These are phyloP conservation scores for Porites rus DNA, from an alignment of 92 coral and sea anemone genomes.

Conservation along the genomic window DNA sequence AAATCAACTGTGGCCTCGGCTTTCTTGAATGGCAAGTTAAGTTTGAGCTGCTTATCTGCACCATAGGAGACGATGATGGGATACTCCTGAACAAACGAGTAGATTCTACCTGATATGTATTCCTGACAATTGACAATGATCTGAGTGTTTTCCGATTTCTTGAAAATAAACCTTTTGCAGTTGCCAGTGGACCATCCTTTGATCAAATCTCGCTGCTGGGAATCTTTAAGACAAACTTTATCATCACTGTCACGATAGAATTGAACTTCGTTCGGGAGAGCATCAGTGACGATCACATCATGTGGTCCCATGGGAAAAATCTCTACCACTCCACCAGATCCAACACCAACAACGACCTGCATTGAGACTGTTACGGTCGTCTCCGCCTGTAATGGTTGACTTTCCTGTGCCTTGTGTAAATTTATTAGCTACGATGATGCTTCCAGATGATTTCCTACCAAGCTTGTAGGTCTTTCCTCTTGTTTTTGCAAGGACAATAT, in stretches of 20 bases:
- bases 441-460: constrained; percentile 17
- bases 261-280: constrained; percentile 11
- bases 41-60: too few relatives aligned
- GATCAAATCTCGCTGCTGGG: neutral
- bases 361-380: neutral
- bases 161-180: neutral
- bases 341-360: constrained; percentile 38
- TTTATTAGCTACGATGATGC: constrained; percentile 33
- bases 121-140: too few relatives aligned
- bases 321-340: constrained; percentile 24
- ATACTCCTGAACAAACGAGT: too few relatives aligned
- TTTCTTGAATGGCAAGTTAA: too few relatives aligned
- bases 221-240: neutral
- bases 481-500: constrained; percentile 45
- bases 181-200: neutral
- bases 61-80: too few relatives aligned
- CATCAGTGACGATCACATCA: constrained; percentile 31
- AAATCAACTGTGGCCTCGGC: too few relatives aligned
- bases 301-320: constrained; percentile 9
- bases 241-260: neutral
- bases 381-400: constrained; percentile 1
- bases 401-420: constrained; percentile 24
- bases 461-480: constrained; percentile 31
- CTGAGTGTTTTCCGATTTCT: too few relatives aligned
- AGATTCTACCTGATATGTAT: too few relatives aligned